Evolutionary conservation across 2,888 invertebrate genomes (phyloP).

Genomic region (Drosophila rubida): DNA sequence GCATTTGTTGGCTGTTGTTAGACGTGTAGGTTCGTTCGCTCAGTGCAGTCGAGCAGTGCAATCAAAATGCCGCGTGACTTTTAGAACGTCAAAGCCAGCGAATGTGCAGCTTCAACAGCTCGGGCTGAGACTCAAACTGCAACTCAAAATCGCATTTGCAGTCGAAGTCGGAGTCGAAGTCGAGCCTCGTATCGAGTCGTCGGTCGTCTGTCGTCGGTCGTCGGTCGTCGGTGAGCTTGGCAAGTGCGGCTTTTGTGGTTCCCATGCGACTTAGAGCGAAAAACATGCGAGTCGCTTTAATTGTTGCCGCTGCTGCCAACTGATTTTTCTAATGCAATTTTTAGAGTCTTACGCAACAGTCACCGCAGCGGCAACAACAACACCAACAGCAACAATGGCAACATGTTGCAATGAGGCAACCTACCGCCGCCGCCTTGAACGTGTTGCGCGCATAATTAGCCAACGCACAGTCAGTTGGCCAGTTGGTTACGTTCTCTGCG

Average conservation of each 20-base stretch:
- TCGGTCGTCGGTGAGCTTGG: slow-evolving; percentile 26
- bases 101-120: slow-evolving; percentile 46
- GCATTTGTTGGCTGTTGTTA: slow-evolving; percentile 5
- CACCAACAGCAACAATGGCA: slow-evolving; percentile 63
- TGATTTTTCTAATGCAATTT: slow-evolving; percentile 80
- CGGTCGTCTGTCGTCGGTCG: too few species aligned
- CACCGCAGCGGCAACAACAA: slow-evolving; percentile 44
- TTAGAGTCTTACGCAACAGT: slow-evolving; percentile 68
- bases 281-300: slow-evolving; percentile 77
- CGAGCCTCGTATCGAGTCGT: slow-evolving; percentile 29
- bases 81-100: slow-evolving; percentile 67
- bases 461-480: slow-evolving; percentile 33
- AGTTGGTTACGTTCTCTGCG: slow-evolving; percentile 34
- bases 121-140: slow-evolving; percentile 14
- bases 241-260: slow-evolving; percentile 72
- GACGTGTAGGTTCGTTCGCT: slow-evolving; percentile 17
- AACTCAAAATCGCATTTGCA: slow-evolving; percentile 11
- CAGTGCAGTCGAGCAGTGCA: slow-evolving; percentile 33
- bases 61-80: slow-evolving; percentile 54
- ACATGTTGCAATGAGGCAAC: slow-evolving; percentile 65
- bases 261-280: slow-evolving; percentile 71
- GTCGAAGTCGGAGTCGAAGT: slow-evolving; percentile 41
- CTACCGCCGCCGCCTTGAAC: slow-evolving; percentile 72
- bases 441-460: slow-evolving; percentile 75
- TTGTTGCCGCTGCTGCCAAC: slow-evolving; percentile 70